Evolutionary conservation across 1,140 invertebrate species (phyloP), one percentile per base, ranked within the genome.

Genomic region (Drosophila lacertosa): DNA sequence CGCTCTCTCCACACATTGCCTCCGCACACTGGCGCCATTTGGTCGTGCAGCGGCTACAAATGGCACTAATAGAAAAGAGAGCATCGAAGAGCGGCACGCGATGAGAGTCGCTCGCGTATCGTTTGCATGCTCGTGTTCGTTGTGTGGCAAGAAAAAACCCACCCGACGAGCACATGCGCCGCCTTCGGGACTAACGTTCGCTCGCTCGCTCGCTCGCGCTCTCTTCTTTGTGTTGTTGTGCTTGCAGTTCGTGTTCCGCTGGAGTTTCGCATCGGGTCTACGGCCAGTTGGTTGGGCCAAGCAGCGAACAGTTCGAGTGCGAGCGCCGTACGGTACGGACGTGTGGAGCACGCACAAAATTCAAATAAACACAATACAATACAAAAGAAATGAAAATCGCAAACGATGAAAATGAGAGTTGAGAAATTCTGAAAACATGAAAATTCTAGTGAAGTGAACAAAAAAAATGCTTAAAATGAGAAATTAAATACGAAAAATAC

Each of bases 261-360:
- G 51, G 20, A 54, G 40, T 11, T 40, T 26, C 22, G 39, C 37
- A 48, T 63, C 40, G 37, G 37, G 63, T 40, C 69, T 18, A 58
- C 50, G 59, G 48, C 55, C 45, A 45, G 35, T 63, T 53, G 20
- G 53, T 32, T 51, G 45, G n/a, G 20, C 53, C 35, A 50, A 35
- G 20, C n/a, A 37, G 29, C 35, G 24, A 57, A 50, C 89, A 90
- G 89, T 89, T 89, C 76, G 81, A 90, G 86, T 89, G 75, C 79
- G 79, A 84, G 72, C 62, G 75, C 76, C 83, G 70, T 68, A 75
- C 70, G 73, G 69, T 77, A 67, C 82, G 89, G 89, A 91, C 89
- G 89, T 90, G 74, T 89, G 70, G 60, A 65, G 68, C 74, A 77
- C 77, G 84, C 77, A 65, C 68, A 69, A 80, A 54, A 66, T 59